Base-by-base conservation (phyloP, 2,888 invertebrate species). In the Plebejus anna region DNA sequence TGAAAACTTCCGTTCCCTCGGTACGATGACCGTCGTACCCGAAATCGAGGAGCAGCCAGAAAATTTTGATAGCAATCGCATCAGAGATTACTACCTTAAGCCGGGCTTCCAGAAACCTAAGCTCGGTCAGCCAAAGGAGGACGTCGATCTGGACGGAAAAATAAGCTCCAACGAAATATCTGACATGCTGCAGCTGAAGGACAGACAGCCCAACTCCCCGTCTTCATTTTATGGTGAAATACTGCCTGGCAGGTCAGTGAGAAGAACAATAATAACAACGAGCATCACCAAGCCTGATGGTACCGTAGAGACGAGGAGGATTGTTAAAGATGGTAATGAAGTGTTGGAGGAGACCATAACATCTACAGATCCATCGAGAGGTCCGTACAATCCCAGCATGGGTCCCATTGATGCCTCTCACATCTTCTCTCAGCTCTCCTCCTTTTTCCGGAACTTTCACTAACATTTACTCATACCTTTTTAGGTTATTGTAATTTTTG, bases 31-130 rank as follows among this genome's bases (percentile, higher is more conserved):
- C 7, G 79, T 81, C 36, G 75, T 78, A 13, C 80, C 81, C 16
- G 36, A 61, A n/a, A 32, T 75, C 6, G 78, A 81, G 22, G 75
- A 73, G 55, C 80, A 82, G 28, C 76, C 84, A 0, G 88, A 89
- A 11, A 81, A 84, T 75, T 84, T 82, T 76, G 82, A 86, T 61
- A 87, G 84, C 77, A 86, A 86, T 76, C 89, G 81, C 76, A 86
- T 94, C 36, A 84, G 93, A 78, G 90, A 92, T 78, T 90, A 90
- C 78, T 94, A 93, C 79, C 81, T 94, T n/a, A 92, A 93, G 80
- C 92, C 93, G 1, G 92, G 91, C 70, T 91, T 88, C 80, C 89
- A 89, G 73, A 86, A 83, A 73, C 80, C 80, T 4, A 84, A 82
- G 77, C 79, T 81, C 61, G 85, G 88, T 36, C 81, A 86, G 11